Conservation (phyloP, 2,113 vertebrate genomes). For the Onychostruthus taczanowskii region DNA sequence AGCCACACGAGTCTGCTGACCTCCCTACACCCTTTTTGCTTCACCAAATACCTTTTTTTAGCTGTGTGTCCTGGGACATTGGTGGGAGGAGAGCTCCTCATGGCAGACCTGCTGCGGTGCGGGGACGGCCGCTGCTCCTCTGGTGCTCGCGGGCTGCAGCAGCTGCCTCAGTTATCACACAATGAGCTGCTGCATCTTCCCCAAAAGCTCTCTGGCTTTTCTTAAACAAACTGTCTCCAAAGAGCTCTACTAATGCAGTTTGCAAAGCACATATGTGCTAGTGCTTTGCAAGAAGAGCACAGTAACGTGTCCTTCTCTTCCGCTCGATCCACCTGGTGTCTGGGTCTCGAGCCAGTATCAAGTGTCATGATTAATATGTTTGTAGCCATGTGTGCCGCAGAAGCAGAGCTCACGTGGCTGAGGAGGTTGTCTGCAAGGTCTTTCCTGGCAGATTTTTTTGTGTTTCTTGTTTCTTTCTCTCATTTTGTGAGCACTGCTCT, state of each 20-base stretch:
- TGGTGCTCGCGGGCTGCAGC: rapidly evolving
- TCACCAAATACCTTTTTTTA: constrained; percentile 28
- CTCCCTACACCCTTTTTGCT: not conserved
- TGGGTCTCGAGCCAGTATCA: not conserved
- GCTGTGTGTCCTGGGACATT: not conserved
- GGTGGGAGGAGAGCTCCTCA: not conserved
- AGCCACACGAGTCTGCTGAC: constrained; percentile 44
- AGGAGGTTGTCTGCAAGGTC: not conserved
- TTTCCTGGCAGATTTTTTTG: not conserved
- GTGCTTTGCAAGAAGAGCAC: not conserved
- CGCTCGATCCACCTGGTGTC: not conserved
- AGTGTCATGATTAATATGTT: not conserved
- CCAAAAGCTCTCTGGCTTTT: not conserved
- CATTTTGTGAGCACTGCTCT: not conserved
- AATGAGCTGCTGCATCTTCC: not conserved
- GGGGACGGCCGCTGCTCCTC: not conserved
- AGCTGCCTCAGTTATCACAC: not conserved
- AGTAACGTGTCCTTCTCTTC: not conserved
- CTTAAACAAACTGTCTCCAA: not conserved
- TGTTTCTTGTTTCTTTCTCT: not conserved
- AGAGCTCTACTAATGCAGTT: not conserved
- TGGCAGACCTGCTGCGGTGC: not conserved
- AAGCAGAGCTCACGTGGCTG: not conserved
- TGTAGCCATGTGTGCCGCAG: rapidly evolving
- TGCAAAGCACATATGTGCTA: not conserved